Evolutionary conservation across 2,888 invertebrate species (phyloP).

Genomic region (Dryobota labecula): DNA sequence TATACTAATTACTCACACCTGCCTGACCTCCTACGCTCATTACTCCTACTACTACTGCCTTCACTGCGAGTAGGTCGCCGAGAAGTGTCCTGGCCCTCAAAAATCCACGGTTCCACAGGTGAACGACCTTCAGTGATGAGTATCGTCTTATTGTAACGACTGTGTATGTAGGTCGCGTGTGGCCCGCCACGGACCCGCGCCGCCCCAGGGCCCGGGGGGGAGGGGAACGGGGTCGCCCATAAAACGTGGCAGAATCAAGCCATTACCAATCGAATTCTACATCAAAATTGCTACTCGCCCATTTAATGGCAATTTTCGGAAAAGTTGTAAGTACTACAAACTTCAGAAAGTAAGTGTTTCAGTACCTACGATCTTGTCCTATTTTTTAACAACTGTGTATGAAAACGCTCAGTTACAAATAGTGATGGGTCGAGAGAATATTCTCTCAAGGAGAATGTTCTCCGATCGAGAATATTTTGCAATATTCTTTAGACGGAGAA

Average conservation of each 20-base stretch:
- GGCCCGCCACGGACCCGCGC: constrained; percentile 22
- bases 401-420: not conserved
- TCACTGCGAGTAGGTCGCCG: not conserved
- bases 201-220: not conserved
- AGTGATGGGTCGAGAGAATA: too few relatives aligned
- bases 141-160: constrained; percentile 50
- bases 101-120: constrained; percentile 12
- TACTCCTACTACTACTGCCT: not conserved
- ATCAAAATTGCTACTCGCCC: constrained; percentile 20
- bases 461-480: too few relatives aligned
- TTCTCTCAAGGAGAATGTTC: too few relatives aligned
- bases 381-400: not conserved
- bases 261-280: constrained; percentile 45
- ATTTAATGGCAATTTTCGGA: not conserved
- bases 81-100: constrained; percentile 2
- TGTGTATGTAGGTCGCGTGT: constrained; percentile 54
- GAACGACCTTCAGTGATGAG: constrained; percentile 34
- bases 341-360: constrained; percentile 9
- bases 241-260: constrained; percentile 35
- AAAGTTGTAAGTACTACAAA: not conserved
- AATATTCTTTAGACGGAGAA: too few relatives aligned
- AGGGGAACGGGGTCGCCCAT: not conserved
- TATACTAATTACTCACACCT: not conserved
- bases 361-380: not conserved
- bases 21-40: not conserved